Evolutionary conservation across 2,113 vertebrate species (phyloP).

Genomic region (Callospermophilus lateralis): DNA sequence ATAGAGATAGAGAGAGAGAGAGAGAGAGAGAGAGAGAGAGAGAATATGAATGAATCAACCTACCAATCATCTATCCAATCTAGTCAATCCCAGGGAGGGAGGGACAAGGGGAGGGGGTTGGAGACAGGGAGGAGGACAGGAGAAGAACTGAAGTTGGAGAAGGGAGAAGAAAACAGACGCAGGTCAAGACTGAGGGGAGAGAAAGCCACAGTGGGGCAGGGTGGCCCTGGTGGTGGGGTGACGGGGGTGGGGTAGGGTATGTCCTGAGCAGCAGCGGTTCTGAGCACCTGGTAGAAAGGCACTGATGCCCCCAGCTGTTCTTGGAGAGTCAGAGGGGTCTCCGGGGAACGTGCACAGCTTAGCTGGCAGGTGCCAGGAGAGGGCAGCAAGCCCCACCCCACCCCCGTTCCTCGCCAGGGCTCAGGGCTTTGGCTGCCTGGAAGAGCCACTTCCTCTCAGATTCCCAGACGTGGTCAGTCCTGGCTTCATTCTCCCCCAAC

Average conservation of each 20-base stretch:
- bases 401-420: neutral
- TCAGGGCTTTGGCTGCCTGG: neutral
- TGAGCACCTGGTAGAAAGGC: neutral
- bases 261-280: neutral
- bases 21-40: too few relatives aligned
- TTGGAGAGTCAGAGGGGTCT: neutral
- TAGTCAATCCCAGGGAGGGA: neutral
- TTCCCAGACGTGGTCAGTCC: neutral
- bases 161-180: neutral
- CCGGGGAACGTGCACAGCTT: rapidly evolving
- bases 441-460: neutral
- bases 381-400: too few relatives aligned
- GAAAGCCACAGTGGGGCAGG: rapidly evolving
- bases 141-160: neutral
- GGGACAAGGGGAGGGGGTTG: neutral
- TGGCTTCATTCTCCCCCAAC: too few relatives aligned
- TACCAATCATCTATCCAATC: neutral
- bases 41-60: too few relatives aligned
- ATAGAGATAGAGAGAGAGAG: neutral
- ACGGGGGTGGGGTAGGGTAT: rapidly evolving
- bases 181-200: neutral
- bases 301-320: neutral
- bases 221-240: neutral
- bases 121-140: neutral
- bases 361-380: neutral